Base-by-base conservation (phyloP, 2,888 invertebrate genomes). In the Hanleya hanleyi region DNA sequence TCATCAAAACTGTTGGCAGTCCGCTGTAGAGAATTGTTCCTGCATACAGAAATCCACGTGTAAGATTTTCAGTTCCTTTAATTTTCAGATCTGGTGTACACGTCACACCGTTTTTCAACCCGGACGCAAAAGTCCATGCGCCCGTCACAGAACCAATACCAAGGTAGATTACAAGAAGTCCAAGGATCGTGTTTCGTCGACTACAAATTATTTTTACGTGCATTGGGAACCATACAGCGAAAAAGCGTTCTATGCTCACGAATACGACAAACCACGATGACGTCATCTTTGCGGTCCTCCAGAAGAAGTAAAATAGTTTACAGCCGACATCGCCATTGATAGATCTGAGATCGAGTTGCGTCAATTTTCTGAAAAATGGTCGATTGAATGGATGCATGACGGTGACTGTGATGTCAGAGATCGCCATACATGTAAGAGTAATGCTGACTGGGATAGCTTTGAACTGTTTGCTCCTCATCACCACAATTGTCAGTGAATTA, bases 231-330 rank as follows among this genome's bases (percentile, higher is more conserved):
- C 80, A 81, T 12, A 84, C 83, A 22, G 81, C 83, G 7, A 83
- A 67, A 41, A 85, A 84, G 1, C 85, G 70, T 64, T 85, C 83
- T 15, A 83, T 69, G 64, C 80, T 77, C 26, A 85, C 72, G 33
- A 80, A 70, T 1, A 83, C 82, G 2, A 85, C 77, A 18, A 85
- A 68, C 84, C 85, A 83, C 7, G 84, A 83, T 51, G 83, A 83
- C 65, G 79, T 78, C 77, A 82, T 83, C 71, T 85, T 85, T 5
- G 78, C 71, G 1, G 80, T 76, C 50, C 77, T 74, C 65, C 74
- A 81, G 12, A 78, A 69, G 57, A 80, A 77, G 69, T 82, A 84
- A 74, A 82, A 85, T 1, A 80, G 32, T 49, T 82, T 78, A 66
- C 85, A 85, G 7, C 80, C 77, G 1, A 71, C 18, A 29, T 71